phyloP scores from a whole-genome alignment of 2,888 invertebrate species.

The Ctena decussata region DNA sequence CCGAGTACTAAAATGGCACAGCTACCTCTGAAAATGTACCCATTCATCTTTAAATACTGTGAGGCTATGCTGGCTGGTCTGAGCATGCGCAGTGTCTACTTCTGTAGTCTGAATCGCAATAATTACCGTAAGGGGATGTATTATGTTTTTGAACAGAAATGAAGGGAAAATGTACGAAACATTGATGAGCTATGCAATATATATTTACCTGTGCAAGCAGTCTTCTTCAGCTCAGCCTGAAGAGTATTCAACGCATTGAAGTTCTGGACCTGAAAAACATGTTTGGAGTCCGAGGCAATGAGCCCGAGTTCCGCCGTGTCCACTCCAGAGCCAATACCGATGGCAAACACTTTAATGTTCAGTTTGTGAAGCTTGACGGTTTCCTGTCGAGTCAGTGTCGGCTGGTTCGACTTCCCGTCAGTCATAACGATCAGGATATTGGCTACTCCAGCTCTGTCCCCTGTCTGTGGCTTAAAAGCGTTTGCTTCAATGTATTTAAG shows the following conservation, averaged over 20 bases:
- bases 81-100: no score
- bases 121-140: no score
- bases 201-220: constrained; percentile 76
- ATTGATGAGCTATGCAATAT: no score
- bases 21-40: no score
- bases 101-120: no score
- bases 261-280: constrained; percentile 78
- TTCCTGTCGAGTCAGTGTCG: constrained; percentile 58
- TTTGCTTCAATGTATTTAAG: constrained; percentile 73
- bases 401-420: constrained; percentile 74
- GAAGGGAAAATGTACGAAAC: no score
- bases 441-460: constrained; percentile 67
- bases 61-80: no score
- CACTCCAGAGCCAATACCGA: constrained; percentile 78
- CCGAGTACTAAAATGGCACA: no score
- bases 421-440: constrained; percentile 80
- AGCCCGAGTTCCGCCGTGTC: constrained; percentile 72
- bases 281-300: constrained; percentile 75
- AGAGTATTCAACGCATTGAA: constrained; percentile 75
- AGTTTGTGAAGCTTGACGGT: constrained; percentile 67
- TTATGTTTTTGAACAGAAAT: no score
- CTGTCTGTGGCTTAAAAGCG: constrained; percentile 68
- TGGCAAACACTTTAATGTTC: constrained; percentile 69
- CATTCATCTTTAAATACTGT: no score
- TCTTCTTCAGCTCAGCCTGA: constrained; percentile 76